Evolutionary conservation across 2,113 vertebrate species (phyloP).

Genomic region (Gallinago media): DNA sequence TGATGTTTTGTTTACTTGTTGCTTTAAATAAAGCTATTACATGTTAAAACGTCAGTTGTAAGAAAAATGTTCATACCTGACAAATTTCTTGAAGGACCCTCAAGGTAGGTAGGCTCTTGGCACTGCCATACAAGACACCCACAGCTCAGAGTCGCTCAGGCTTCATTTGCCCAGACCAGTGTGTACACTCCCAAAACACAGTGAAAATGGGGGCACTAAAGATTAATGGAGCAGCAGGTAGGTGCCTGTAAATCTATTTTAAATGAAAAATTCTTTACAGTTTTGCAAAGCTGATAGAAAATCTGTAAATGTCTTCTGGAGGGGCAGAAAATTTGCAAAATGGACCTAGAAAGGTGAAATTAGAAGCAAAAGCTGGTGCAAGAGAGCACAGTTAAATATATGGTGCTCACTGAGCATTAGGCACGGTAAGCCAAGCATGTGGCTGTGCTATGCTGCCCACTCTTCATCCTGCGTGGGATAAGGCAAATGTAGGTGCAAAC

Average conservation of each 20-base stretch:
- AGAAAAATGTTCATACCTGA: background rate
- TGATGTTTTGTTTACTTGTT: background rate
- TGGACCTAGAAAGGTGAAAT: background rate
- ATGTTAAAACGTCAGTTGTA: background rate
- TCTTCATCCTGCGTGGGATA: rapidly evolving
- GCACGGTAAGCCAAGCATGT: background rate
- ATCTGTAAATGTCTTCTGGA: background rate
- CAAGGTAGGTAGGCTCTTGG: background rate
- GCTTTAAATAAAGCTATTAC: background rate
- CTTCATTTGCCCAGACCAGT: background rate
- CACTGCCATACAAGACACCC: background rate
- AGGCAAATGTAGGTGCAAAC: background rate
- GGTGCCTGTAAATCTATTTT: background rate
- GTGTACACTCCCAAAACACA: rapidly evolving
- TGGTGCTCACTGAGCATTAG: background rate
- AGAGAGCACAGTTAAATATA: background rate
- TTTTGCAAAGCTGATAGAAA: background rate
- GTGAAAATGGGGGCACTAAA: background rate
- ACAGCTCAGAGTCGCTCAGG: background rate
- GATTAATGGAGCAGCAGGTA: background rate
- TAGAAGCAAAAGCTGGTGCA: background rate
- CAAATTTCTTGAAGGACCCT: background rate
- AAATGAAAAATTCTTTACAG: background rate
- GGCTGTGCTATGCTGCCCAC: background rate
- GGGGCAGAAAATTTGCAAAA: background rate